Conservation (phyloP, 64 coral and sea anemone genomes). For the Catalaphyllia jardinei region DNA sequence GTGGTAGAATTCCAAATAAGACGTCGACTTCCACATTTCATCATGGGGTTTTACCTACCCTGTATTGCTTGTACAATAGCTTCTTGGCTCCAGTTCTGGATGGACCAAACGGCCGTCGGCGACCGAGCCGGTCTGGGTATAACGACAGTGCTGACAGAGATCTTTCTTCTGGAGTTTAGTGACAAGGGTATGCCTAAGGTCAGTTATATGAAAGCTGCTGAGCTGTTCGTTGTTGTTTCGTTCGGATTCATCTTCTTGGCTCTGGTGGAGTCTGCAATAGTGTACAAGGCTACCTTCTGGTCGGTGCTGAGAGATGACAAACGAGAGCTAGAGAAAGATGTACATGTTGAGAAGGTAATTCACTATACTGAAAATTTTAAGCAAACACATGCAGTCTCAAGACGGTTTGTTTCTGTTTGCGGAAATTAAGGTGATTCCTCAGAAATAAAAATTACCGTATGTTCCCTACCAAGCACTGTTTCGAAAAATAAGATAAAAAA, state of each 20-base stretch:
- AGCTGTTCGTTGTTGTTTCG: slow-evolving; percentile 59
- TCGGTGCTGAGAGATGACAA: background rate
- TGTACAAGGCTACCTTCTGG: slow-evolving; percentile 6
- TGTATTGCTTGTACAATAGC: slow-evolving; percentile 50
- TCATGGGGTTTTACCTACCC: slow-evolving; percentile 57
- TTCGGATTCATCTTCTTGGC: slow-evolving; percentile 50
- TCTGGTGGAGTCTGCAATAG: slow-evolving; percentile 48
- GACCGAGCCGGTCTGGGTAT: slow-evolving; percentile 46
- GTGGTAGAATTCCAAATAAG: slow-evolving; percentile 34
- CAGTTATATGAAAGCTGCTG: slow-evolving; percentile 63
- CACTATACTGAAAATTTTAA: too few relatives aligned
- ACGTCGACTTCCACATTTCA: slow-evolving; percentile 48
- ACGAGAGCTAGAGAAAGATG: background rate
- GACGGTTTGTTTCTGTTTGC: too few relatives aligned
- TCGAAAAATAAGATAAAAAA: too few relatives aligned
- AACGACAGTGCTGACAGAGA: slow-evolving; percentile 42
- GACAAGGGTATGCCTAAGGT: slow-evolving; percentile 53
- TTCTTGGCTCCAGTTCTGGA: slow-evolving; percentile 69
- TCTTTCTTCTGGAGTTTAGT: slow-evolving; percentile 46
- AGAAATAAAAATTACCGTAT: too few relatives aligned
- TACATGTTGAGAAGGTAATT: slow-evolving; percentile 5
- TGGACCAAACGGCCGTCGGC: slow-evolving; percentile 33
- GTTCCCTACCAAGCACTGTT: too few relatives aligned
- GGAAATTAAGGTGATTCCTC: too few relatives aligned
- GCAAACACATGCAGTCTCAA: too few relatives aligned